A percentile compares a stretch with the other conserved stretches of the same genome.
phyloP scores from a whole-genome alignment of 1,140 invertebrate species.

The Onthophagus taurus region DNA sequence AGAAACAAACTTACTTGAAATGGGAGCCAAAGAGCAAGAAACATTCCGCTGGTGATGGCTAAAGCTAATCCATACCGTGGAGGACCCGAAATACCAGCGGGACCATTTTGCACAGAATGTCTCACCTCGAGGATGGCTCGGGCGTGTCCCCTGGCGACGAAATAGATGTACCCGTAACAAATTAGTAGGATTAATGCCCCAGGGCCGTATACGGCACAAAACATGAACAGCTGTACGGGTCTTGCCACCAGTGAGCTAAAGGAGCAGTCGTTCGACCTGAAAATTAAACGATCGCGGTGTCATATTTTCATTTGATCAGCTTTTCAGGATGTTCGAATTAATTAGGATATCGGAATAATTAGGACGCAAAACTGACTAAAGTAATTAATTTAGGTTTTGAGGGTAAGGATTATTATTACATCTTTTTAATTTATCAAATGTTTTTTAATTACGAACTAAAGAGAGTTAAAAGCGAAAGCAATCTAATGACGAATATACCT shows the following conservation, averaged over 20 bases:
- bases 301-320: no score
- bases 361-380: no score
- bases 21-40: conserved; percentile 53
- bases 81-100: conserved; percentile 23
- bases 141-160: conserved; percentile 54
- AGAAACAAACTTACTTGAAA: conserved; percentile 45
- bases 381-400: no score
- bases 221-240: conserved; percentile 43
- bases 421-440: no score
- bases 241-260: conserved; percentile 41
- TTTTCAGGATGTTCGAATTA: no score
- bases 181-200: conserved; percentile 46
- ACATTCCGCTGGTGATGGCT: conserved; percentile 52
- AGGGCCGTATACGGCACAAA: conserved; percentile 48
- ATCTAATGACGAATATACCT: no score
- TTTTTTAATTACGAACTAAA: no score
- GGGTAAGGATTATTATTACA: no score
- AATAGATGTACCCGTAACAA: conserved; percentile 58
- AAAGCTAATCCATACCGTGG: conserved; percentile 53
- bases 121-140: conserved; percentile 56
- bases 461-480: no score
- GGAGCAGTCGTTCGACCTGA: conserved; percentile 38
- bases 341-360: no score
- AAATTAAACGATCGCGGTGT: no score
- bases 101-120: conserved; percentile 34